phyloP scores from a whole-genome alignment of 2,113 vertebrate genomes.

The Pollachius pollachius region DNA sequence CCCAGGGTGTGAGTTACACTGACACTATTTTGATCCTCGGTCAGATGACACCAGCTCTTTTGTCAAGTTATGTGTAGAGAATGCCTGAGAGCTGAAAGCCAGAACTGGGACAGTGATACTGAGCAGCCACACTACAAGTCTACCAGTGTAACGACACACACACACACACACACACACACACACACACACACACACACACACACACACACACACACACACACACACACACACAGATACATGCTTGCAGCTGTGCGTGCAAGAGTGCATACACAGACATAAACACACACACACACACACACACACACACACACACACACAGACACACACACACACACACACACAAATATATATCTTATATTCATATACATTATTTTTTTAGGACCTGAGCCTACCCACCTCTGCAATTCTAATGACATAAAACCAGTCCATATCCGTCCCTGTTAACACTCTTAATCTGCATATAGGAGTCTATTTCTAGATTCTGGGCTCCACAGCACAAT shows the following conservation, averaged over 20 bases:
- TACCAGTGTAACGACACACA: slow-evolving; percentile 42
- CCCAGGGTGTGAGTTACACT: slow-evolving; percentile 71
- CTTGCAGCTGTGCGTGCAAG: too few species aligned
- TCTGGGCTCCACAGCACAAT: slow-evolving; percentile 75
- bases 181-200: slow-evolving; percentile 30
- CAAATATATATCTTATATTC: too few species aligned
- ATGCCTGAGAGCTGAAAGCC: slow-evolving; percentile 66
- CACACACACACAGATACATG: not conserved
- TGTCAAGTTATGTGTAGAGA: slow-evolving; percentile 75
- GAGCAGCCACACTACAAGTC: slow-evolving; percentile 48
- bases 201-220: slow-evolving; percentile 43
- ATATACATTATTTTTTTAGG: too few species aligned
- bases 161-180: slow-evolving; percentile 28
- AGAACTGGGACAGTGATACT: slow-evolving; percentile 56
- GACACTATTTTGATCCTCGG: slow-evolving; percentile 78
- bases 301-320: too few species aligned
- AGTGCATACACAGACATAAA: too few species aligned
- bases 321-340: too few species aligned
- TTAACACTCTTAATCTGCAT: slow-evolving; percentile 80
- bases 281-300: too few species aligned
- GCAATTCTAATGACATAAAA: slow-evolving; percentile 71
- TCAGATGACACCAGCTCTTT: slow-evolving; percentile 79
- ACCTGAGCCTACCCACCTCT: slow-evolving; percentile 59
- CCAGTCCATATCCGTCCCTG: slow-evolving; percentile 78
- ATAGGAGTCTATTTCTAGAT: slow-evolving; percentile 82